Base-by-base conservation (phyloP, 1,140 invertebrate species). In the Brachystomella parvula region DNA sequence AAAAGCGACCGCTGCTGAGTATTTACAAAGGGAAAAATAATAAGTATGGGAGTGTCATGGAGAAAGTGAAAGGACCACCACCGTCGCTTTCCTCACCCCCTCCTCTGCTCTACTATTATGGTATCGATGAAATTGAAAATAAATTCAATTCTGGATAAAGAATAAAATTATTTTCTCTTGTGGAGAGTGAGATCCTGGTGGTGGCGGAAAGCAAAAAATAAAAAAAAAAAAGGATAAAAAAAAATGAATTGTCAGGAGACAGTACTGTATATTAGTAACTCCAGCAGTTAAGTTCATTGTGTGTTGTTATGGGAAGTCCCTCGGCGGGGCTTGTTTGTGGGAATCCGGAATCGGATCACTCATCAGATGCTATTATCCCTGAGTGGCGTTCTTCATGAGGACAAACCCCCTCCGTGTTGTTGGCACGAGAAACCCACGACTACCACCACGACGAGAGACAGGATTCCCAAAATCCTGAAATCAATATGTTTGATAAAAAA, bases 41-140 rank as follows among this genome's bases (percentile, higher is more conserved):
- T 44, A 26, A 39, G 35, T 39, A 19, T 39, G 35, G 6, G 35
- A 39, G 19, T 24, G 49, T 12, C 12, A 24, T 24, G 9, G 24
- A 24, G 24, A 53, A 24, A 15, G 24, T 19, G 3, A 53, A 6
- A 53, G 24, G 49, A 53, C 49, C 49, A 53, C 49, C 49, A 26
- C 49, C 6, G 49, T 19, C 12, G 12, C 49, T 24, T 53, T 53
- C 12, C 21, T n/a, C n/a, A n/a, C 12, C 21, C 49, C 21, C 24
- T 53, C 49, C 15, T 15, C 12, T 53, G 12, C 21, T 6, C 21
- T 26, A 15, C 49, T 6, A 24, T 26, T n/a, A 19, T 53, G n/a
- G 49, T 53, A 53, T 53, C 49, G 49, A 53, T 53, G 49, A 53
- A 53, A 53, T 53, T 53, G 49, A 53, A 53, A 53, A 24, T 53